Evolutionary conservation across 2,888 invertebrate species (phyloP).

Genomic region (Cosmia trapezina): DNA sequence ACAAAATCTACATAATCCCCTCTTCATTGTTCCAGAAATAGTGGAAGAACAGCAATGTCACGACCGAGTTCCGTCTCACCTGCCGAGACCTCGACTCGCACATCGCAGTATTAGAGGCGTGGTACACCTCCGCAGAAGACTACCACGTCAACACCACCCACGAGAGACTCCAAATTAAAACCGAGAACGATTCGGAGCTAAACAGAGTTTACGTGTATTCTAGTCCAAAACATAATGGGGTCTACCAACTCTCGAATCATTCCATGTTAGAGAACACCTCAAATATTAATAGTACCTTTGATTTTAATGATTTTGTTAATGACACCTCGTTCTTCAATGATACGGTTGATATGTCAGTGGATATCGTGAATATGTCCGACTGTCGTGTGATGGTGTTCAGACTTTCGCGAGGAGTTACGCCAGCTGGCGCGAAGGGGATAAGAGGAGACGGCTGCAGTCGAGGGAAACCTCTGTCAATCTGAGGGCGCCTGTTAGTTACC

Average conservation of each 20-base stretch:
- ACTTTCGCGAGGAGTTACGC: constrained; percentile 84
- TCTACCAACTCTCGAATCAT: constrained; percentile 80
- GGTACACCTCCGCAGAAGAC: constrained; percentile 86
- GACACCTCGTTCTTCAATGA: constrained; percentile 76
- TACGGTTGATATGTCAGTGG: constrained; percentile 76
- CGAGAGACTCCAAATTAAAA: constrained; percentile 75
- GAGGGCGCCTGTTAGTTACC: constrained; percentile 87
- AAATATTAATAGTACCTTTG: constrained; percentile 64
- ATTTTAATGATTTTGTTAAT: constrained; percentile 69
- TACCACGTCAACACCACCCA: constrained; percentile 77
- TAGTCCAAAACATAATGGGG: constrained; percentile 87
- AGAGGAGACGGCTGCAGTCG: constrained; percentile 72
- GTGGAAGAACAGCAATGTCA: constrained; percentile 92
- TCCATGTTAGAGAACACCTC: constrained; percentile 73
- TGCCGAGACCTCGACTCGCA: constrained; percentile 92
- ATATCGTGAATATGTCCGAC: constrained; percentile 77
- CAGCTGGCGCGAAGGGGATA: constrained; percentile 86
- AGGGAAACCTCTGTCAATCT: constrained; percentile 83
- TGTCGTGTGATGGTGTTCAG: constrained; percentile 81
- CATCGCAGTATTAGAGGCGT: constrained; percentile 92
- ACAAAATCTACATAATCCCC: constrained; percentile 10
- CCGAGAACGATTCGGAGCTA: constrained; percentile 85
- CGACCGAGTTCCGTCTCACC: constrained; percentile 91
- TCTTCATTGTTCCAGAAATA: constrained; percentile 89
- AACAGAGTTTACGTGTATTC: constrained; percentile 84